Percentiles rank a stretch among this genome's conserved stretches.
Evolutionary conservation across 2,113 vertebrate species (phyloP).

Genomic region (Lamprotornis superbus): DNA sequence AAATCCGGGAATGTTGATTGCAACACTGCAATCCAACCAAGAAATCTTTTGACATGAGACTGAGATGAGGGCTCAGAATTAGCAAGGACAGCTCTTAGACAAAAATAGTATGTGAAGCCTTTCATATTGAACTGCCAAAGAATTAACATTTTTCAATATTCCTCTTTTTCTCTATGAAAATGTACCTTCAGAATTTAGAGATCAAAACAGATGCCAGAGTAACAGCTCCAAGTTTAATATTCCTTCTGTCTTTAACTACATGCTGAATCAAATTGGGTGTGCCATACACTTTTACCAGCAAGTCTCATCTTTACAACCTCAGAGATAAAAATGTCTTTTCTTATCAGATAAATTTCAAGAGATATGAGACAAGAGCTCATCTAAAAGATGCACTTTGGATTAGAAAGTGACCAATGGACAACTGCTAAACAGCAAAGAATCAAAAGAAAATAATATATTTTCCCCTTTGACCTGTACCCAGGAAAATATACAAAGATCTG

Average conservation of each 20-base stretch:
- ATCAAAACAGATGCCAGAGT: not conserved
- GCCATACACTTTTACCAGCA: conserved; percentile 52
- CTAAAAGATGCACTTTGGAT: conserved; percentile 54
- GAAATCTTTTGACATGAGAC: not conserved
- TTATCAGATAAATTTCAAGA: conserved; percentile 58
- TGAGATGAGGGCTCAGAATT: not conserved
- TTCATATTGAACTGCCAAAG: not conserved
- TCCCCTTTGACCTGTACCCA: not conserved
- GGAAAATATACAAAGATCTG: not conserved
- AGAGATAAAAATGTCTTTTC: conserved; percentile 45
- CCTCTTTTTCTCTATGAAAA: not conserved
- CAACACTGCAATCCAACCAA: not conserved
- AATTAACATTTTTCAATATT: not conserved
- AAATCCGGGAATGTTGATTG: not conserved
- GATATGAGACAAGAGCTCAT: conserved; percentile 13
- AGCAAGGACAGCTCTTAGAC: not conserved
- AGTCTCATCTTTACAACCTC: conserved; percentile 32
- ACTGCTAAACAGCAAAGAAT: conserved; percentile 4
- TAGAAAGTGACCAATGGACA: not conserved
- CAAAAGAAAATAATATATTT: conserved; percentile 4
- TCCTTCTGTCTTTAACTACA: conserved; percentile 13
- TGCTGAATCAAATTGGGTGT: conserved; percentile 60
- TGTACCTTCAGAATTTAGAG: not conserved
- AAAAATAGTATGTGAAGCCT: not conserved
- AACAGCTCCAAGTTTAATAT: not conserved